Base-by-base conservation (phyloP, 2,797 vertebrate species). In the Anabacerthia variegaticeps region DNA sequence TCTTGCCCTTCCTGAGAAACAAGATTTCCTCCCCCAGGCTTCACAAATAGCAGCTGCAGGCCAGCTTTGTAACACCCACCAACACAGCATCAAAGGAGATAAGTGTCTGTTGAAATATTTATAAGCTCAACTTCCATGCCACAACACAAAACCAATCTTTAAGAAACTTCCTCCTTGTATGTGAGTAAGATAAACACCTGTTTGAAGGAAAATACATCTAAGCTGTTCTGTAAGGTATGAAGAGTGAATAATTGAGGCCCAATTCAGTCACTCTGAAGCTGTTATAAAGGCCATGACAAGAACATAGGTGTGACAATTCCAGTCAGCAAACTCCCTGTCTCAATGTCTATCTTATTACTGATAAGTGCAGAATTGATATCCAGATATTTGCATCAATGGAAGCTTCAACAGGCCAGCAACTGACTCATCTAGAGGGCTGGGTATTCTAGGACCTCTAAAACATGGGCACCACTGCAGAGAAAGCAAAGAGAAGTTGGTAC, bases 1-100 rank as follows among this genome's bases (percentile, higher is more conserved):
- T 81, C 84, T 85, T 37, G 24, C 54, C 15, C 22, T 85, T 91
- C 84, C 89, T 72, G 75, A 85, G 84, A 65, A 96, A 87, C 78
- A n/a, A 83, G 78, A 68, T 77, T 93, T 89, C 72, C 32, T 78
- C 43, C 49, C 49, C 58, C 49, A 49, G 67, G 68, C 54, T 75
- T 85, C 86, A 65, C 30, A 83, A 65, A 92, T 3, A 91, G 68
- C 75, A 91, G 67, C 28, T 4, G 3, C 3, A 65, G 65, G 65
- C 78, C 76, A 95, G 55, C 65, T 69, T 68, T 39, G 51, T 48
- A 71, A 92, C 75, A 82, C 44, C 56, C 56, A 54, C 63, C 44
- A 87, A 68, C 10, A 9, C 26, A 43, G 61, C 67, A 92, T 63
- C 86, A 87, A 92, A 94, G 71, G 63, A 96, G 54, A 15, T 63